Evolutionary conservation across 2,797 vertebrate genomes (phyloP).

Genomic region (Poecilia picta): DNA sequence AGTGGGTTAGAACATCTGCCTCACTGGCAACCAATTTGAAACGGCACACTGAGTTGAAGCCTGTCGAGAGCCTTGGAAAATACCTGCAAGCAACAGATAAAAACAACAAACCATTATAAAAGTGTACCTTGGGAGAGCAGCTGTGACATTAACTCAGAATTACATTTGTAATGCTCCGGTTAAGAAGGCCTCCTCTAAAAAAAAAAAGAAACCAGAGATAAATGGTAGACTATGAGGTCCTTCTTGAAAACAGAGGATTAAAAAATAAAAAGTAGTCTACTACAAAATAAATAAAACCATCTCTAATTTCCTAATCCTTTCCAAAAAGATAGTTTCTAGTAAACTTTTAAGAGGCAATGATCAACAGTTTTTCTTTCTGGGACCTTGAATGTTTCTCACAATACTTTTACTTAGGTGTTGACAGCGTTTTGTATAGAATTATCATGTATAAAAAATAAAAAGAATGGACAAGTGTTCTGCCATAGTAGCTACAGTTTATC

Average conservation of each 20-base stretch:
- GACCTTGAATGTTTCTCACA: neutral
- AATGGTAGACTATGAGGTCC: neutral
- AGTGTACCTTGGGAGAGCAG: neutral
- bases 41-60: neutral
- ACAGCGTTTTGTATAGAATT: neutral
- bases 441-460: neutral
- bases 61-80: neutral
- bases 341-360: neutral
- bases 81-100: neutral
- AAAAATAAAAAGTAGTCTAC: neutral
- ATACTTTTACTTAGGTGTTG: neutral
- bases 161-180: neutral
- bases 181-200: neutral
- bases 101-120: constrained; percentile 2
- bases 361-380: neutral
- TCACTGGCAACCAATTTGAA: constrained; percentile 11
- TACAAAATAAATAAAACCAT: neutral
- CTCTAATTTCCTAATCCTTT: neutral
- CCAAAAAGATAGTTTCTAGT: neutral
- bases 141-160: neutral
- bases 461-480: neutral
- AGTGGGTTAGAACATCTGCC: neutral
- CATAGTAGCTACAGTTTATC: neutral
- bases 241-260: neutral
- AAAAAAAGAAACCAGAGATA: neutral